These are phyloP conservation scores for Elephas maximus DNA, from an alignment of 2,113 vertebrate species.

Conservation along the genomic window DNA sequence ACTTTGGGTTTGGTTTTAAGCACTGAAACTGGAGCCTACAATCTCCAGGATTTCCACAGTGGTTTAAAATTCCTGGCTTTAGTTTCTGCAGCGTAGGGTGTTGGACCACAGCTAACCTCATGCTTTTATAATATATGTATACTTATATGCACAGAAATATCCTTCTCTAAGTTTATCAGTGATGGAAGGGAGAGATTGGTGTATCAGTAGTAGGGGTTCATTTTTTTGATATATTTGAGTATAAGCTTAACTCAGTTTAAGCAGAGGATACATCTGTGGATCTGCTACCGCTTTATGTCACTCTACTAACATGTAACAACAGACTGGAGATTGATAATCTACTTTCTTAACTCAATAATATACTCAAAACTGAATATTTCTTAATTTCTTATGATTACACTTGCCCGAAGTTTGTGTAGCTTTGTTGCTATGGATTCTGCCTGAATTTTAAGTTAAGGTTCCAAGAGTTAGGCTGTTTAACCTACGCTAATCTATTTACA, in stretches of 20 bases:
- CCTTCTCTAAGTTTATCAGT: neutral
- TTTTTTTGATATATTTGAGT: neutral
- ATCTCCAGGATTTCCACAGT: neutral
- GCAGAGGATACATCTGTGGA: neutral
- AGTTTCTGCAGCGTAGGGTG: neutral
- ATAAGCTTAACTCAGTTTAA: neutral
- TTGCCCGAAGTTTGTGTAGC: neutral
- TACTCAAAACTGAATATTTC: neutral
- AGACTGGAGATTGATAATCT: neutral
- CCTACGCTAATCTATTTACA: neutral
- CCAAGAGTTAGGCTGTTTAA: neutral
- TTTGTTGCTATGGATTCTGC: neutral
- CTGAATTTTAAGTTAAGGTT: neutral
- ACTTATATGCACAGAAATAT: neutral
- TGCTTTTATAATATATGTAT: neutral
- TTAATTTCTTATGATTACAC: neutral
- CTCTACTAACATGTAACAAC: neutral
- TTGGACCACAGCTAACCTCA: neutral
- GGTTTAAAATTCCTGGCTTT: neutral
- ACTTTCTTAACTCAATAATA: neutral
- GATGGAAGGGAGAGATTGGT: neutral
- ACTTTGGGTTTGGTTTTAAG: neutral
- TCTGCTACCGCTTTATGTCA: neutral
- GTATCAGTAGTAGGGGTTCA: too few relatives aligned
- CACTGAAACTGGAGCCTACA: fast-evolving